Conservation (phyloP, 1,140 invertebrate species). For the Drosophila oshimai region DNA sequence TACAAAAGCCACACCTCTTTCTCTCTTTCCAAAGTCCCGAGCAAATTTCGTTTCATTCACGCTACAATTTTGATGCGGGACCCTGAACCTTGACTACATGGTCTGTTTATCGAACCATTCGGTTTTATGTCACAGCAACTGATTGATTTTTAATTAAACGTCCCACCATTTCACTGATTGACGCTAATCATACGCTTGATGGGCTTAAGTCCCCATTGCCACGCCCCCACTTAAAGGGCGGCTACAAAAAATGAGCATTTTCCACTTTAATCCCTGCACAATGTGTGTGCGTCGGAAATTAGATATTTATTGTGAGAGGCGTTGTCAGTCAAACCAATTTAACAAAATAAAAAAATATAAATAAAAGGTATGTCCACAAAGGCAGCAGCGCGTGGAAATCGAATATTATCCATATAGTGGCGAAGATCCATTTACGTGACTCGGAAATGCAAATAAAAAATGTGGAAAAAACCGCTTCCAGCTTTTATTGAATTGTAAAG, state of each 20-base stretch:
- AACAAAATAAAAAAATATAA: too few species aligned
- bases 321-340: slow-evolving; percentile 51
- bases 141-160: slow-evolving; percentile 75
- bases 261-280: slow-evolving; percentile 30
- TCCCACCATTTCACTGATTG: slow-evolving; percentile 49
- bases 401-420: slow-evolving; percentile 65
- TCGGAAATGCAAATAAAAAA: slow-evolving; percentile 64
- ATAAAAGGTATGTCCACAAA: neutral
- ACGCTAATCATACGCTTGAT: slow-evolving; percentile 64
- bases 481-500: slow-evolving; percentile 67
- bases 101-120: slow-evolving; percentile 31
- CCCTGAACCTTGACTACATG: slow-evolving; percentile 1
- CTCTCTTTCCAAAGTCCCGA: too few species aligned
- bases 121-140: slow-evolving; percentile 55
- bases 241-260: neutral
- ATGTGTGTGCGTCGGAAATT: slow-evolving; percentile 45
- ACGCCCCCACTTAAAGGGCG: slow-evolving; percentile 13
- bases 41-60: neutral
- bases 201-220: slow-evolving; percentile 9
- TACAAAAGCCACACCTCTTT: slow-evolving; percentile 10
- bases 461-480: slow-evolving; percentile 8
- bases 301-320: slow-evolving; percentile 43
- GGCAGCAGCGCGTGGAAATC: slow-evolving; percentile 27
- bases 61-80: neutral
- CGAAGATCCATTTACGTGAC: slow-evolving; percentile 73